Base-by-base conservation (phyloP, 92 coral and sea anemone species). In the Plumapathes pennacea region DNA sequence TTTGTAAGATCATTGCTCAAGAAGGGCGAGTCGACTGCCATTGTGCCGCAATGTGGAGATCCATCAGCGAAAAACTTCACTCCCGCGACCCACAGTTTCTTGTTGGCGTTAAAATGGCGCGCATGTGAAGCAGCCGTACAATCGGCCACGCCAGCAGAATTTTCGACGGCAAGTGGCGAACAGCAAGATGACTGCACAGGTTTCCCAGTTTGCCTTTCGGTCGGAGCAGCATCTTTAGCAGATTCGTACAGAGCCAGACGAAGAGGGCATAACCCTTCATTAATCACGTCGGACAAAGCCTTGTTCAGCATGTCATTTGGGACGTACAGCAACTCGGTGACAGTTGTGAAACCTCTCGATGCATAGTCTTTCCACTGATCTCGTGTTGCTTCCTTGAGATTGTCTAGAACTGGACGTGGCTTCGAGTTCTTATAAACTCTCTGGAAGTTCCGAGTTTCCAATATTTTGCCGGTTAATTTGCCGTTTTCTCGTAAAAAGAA, bases 31-130 rank as follows among this genome's bases (percentile, higher is more conserved):
- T 71, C 55, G 9, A 69, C 52, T 18, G 95, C 95, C 23, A 61
- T 56, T 0, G 95, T 70, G 0, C 89, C 95, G 51, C 89, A 70
- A 21, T 82, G 95, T 10, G 95, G 95, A 10, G 95, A 86, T 9
- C 95, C 95, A 55, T 86, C 95, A 34, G 45, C 52, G 13, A 77
- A 10, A 46, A 86, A 50, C 64, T 86, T 86, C 14, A 70, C 66
- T 9, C 95, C 95, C 13, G 74, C 75, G 30, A 43, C 64, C 86
- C 86, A 78, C 20, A 85, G 55, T 17, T 64, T 78, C 9, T 71
- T 83, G 36, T 59, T 76, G 40, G 40, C n/a, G 8, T 34, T n/a
- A 34, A 13, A 34, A n/a, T n/a, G n/a, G n/a, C n/a, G n/a, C n/a
- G n/a, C n/a, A n/a, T n/a, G n/a, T n/a, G n/a, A n/a, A n/a, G n/a